Conservation (phyloP, 2,113 vertebrate species). For the Martes martes region DNA sequence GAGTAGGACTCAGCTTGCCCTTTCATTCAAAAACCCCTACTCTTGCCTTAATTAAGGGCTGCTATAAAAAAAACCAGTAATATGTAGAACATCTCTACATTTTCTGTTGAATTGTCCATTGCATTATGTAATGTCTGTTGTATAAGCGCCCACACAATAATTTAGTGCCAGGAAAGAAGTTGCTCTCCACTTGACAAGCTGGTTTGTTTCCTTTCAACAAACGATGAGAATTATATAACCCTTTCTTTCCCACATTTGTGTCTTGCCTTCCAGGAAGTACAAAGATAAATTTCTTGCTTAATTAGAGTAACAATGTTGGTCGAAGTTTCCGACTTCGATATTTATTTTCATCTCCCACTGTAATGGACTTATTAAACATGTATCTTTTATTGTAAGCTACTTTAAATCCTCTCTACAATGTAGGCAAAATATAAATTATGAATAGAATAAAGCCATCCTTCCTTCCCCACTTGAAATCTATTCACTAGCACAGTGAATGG, state of each 20-base stretch:
- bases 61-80: neutral
- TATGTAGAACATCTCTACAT: neutral
- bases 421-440: conserved; percentile 23
- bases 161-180: conserved; percentile 20
- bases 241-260: conserved; percentile 45
- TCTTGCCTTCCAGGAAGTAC: conserved; percentile 41
- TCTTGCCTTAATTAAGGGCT: neutral
- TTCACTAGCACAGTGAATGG: neutral
- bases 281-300: conserved; percentile 59
- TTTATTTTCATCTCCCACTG: conserved; percentile 25
- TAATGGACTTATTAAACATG: neutral
- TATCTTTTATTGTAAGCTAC: conserved; percentile 14
- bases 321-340: neutral
- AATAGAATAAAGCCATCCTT: neutral
- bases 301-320: conserved; percentile 21
- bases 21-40: neutral
- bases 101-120: neutral
- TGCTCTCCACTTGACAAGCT: conserved; percentile 46
- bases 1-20: neutral
- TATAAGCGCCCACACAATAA: neutral
- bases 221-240: conserved; percentile 63
- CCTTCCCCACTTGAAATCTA: neutral
- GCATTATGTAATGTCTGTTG: neutral
- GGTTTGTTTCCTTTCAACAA: conserved; percentile 42
- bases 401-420: neutral